A percentile compares a stretch with the other conserved stretches of the same genome.
phyloP scores from a whole-genome alignment of 2,113 vertebrate genomes.

The Tautogolabrus adspersus region DNA sequence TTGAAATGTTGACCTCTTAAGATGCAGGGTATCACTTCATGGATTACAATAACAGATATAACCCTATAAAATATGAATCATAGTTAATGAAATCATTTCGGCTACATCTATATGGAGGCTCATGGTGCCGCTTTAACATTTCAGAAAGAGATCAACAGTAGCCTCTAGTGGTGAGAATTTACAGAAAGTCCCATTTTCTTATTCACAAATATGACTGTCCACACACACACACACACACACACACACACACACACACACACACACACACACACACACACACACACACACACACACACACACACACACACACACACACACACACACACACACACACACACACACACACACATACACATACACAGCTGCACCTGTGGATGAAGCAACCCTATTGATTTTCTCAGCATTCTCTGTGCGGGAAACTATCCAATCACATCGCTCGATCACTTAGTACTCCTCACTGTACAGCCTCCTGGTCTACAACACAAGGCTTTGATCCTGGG shows the following conservation, averaged over 20 bases:
- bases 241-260: slow-evolving; percentile 11
- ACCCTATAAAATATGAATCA: neutral
- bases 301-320: slow-evolving; percentile 1
- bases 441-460: slow-evolving; percentile 42
- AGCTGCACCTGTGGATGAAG: slow-evolving; percentile 11
- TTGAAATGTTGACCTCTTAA: neutral
- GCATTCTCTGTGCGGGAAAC: slow-evolving; percentile 43
- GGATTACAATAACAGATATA: neutral
- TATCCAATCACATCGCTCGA: slow-evolving; percentile 59
- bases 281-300: slow-evolving; percentile 16
- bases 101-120: neutral
- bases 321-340: neutral
- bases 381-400: slow-evolving; percentile 46
- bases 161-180: slow-evolving; percentile 77
- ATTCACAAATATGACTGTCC: slow-evolving; percentile 4
- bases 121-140: slow-evolving; percentile 6
- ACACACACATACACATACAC: slow-evolving; percentile 3
- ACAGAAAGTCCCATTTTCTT: neutral
- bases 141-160: slow-evolving; percentile 74
- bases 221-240: slow-evolving; percentile 8
- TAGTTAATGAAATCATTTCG: neutral
- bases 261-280: slow-evolving; percentile 14
- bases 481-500: slow-evolving; percentile 58
- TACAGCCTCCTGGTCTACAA: slow-evolving; percentile 42
- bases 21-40: neutral